phyloP scores from a whole-genome alignment of 2,797 vertebrate genomes.

The Nannoperca obscura region DNA sequence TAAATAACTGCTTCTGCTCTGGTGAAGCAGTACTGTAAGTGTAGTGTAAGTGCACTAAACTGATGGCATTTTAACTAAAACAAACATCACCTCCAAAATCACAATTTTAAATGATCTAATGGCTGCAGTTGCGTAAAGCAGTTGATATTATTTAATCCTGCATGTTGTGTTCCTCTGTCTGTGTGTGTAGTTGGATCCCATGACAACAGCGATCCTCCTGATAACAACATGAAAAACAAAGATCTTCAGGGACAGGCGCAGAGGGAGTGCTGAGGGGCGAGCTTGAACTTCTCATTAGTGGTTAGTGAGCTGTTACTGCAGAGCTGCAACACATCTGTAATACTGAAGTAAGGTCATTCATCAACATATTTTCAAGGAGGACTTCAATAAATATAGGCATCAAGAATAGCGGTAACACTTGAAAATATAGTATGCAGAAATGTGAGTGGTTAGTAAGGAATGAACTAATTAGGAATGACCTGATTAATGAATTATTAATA shows the following conservation, averaged over 20 bases:
- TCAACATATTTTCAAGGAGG: conserved; percentile 16
- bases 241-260: conserved; percentile 55
- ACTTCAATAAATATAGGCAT: background rate
- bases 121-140: background rate
- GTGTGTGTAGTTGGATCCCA: conserved; percentile 46
- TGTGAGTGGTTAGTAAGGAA: background rate
- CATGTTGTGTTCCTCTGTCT: conserved; percentile 28
- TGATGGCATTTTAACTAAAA: background rate
- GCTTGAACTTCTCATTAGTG: conserved; percentile 47
- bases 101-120: background rate
- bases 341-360: background rate
- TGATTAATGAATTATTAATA: background rate
- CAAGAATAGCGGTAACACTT: background rate
- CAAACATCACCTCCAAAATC: background rate
- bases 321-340: background rate
- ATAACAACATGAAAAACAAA: conserved; percentile 79
- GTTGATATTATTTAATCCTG: conserved; percentile 14
- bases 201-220: conserved; percentile 71
- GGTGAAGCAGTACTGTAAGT: background rate
- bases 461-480: background rate
- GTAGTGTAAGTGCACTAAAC: background rate
- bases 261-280: conserved; percentile 18
- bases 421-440: background rate
- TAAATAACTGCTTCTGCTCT: background rate
- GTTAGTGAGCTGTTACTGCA: conserved; percentile 41